Evolutionary conservation across 2,113 vertebrate species (phyloP), one percentile per base, ranked within the genome.

Genomic region (Gallinago jamesoni): DNA sequence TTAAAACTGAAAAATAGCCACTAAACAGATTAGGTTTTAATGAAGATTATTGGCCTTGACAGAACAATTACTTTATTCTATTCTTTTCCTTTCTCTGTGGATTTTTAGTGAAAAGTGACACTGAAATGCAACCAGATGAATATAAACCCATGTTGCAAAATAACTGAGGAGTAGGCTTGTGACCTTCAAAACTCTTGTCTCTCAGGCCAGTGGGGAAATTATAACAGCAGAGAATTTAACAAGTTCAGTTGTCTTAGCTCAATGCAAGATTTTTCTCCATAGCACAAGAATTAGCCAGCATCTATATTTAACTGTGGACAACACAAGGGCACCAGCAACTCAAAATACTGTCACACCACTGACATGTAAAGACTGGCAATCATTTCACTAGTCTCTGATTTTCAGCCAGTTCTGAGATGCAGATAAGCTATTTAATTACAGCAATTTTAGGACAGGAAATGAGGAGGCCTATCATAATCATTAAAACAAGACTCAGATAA

Each of bases 361-460:
- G 80, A 45, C 75, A 73, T 12, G 17, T 45, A 41, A 77, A 83
- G 67, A 76, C 33, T 76, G 83, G 41, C 55, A 85, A 88, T 57
- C 43, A 33, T 45, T 85, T 48, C 67, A 37, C 43, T 25, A 31
- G n/a, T 47, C 59, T 67, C 84, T 89, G 81, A 82, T 93, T 84
- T 87, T 79, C 87, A 95, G 80, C 14, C 62, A 72, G 48, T 64
- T 91, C 74, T 76, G 35, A 96, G 77, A 78, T 60, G 35, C 30
- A 87, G 82, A 90, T 64, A 92, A 93, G 81, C 27, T 84, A 73
- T 81, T 82, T 87, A 96, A 93, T 89, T 91, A 84, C 57, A 76
- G 53, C 30, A 73, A 62, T 93, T 95, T 91, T 89, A 89, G 69
- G 63, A 84, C 81, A 95, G 45, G 39, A 96, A 94, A 92, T 87